These are phyloP conservation scores for Coenonympha glycerion DNA, from an alignment of 2,888 invertebrate genomes.

Conservation along the genomic window DNA sequence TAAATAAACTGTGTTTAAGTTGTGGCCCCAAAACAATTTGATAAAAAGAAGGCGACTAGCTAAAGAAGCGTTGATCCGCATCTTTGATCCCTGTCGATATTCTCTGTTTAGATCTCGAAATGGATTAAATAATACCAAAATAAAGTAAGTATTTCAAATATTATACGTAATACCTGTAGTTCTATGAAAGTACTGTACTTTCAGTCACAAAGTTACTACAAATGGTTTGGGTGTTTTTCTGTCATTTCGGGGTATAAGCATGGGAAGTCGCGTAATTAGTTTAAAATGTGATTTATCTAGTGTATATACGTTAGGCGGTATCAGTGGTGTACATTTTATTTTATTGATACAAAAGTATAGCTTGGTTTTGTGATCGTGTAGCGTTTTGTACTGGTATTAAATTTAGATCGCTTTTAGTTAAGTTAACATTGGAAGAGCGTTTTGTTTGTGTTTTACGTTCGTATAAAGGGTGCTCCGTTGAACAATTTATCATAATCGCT, in stretches of 20 bases:
- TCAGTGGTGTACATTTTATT: slow-evolving; percentile 70
- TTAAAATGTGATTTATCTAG: slow-evolving; percentile 68
- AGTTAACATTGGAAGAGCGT: slow-evolving; percentile 33
- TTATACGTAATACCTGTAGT: neutral
- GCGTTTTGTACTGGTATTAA: slow-evolving; percentile 65
- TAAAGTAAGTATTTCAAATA: too few relatives aligned
- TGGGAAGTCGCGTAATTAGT: slow-evolving; percentile 36
- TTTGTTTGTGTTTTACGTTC: slow-evolving; percentile 19
- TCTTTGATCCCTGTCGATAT: slow-evolving; percentile 10
- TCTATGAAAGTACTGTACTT: neutral
- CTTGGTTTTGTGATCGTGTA: slow-evolving; percentile 70
- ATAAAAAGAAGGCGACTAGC: slow-evolving; percentile 8
- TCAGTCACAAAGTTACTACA: neutral
- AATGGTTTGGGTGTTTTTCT: neutral
- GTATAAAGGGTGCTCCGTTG: slow-evolving; percentile 29
- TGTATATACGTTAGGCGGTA: slow-evolving; percentile 68
- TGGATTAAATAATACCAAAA: too few relatives aligned
- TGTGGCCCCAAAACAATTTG: neutral
- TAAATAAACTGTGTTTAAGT: neutral
- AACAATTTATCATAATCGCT: slow-evolving; percentile 8
- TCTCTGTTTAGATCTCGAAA: neutral
- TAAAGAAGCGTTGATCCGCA: slow-evolving; percentile 5
- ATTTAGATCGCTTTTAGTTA: slow-evolving; percentile 47
- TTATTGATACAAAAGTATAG: slow-evolving; percentile 57
- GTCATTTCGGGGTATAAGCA: neutral